Conservation (phyloP, 1,140 invertebrate genomes). For the Nasonia giraulti region DNA sequence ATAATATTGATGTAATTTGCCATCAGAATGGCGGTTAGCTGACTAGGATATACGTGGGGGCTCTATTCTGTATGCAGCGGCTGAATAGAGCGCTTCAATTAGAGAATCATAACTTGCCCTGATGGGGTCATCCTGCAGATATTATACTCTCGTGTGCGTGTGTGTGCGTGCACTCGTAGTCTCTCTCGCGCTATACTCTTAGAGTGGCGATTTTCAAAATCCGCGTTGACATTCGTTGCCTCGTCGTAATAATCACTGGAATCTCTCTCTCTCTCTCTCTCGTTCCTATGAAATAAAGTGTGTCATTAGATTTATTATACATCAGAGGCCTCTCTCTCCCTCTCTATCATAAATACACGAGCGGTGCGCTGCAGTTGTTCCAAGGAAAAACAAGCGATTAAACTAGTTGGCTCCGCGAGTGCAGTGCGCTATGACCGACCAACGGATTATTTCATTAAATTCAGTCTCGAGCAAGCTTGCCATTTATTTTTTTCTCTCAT, state of each 20-base stretch:
- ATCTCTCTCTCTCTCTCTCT: conserved; percentile 32
- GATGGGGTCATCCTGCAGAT: conserved; percentile 66
- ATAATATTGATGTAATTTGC: conserved; percentile 72
- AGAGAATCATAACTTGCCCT: conserved; percentile 72
- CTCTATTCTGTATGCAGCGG: conserved; percentile 68
- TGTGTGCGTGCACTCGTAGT: background rate
- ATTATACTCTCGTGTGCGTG: conserved; percentile 51
- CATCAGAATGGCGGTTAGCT: conserved; percentile 67
- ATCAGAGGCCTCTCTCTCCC: background rate
- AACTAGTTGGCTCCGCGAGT: conserved; percentile 24
- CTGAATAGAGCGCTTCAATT: conserved; percentile 72
- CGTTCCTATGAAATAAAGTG: conserved; percentile 44
- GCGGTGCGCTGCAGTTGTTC: background rate
- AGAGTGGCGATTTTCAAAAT: background rate
- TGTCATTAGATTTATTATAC: conserved; percentile 47
- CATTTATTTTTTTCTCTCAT: background rate
- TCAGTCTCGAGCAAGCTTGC: background rate
- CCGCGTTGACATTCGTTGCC: conserved; percentile 26
- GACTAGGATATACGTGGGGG: conserved; percentile 66
- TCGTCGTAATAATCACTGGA: conserved; percentile 44
- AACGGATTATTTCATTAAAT: background rate
- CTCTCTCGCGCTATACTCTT: background rate
- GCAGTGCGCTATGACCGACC: background rate
- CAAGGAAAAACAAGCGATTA: conserved; percentile 38
- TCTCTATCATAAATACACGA: too few species aligned